Evolutionary conservation across 2,888 invertebrate species (phyloP), one percentile per base, ranked within the genome.

Genomic region (Rotaria magnacalcarata): DNA sequence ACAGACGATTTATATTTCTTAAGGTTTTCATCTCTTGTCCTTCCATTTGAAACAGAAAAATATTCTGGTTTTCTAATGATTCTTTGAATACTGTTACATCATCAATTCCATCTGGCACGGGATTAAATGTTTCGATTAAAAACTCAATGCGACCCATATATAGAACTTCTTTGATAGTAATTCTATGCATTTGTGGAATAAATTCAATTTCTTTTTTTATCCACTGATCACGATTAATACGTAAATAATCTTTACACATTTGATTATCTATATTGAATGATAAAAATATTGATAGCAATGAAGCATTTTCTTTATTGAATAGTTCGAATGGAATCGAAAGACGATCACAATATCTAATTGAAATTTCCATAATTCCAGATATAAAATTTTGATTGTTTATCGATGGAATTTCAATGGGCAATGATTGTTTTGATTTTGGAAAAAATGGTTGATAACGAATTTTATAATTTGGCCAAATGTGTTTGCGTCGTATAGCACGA

Each of bases 391-490:
- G 10, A 19, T 41, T 41, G 24, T 47, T n/a, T 2, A 19, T 4
- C 4, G 47, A n/a, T 47, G 24, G 3, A 80, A 80, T 41, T 21
- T 80, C 47, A 21, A 16, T 47, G 11, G 43, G n/a, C 10, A n/a
- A 11, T 47, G 80, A 11, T 24, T 47, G 43, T 80, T 80, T 80
- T n/a, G 80, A 80, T n/a, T n/a, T 80, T 2, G 80, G 4, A 85
- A 96, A 96, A 91, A 96, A 95, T 24, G 96, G 96, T 89, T 95
- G 95, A 90, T 95, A 95, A 16, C 93, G 91, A 87, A 93, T 92
- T 89, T 93, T 97, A 91, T 96, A 97, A 91, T 96, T 91, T 87
- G 97, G 97, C 89, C 97, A 92, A 0, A 96, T 96, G 91, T 97
- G 97, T 90, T 96, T 96, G 89, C 96, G 94, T 85, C 95, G 94